These are phyloP conservation scores for Aspidiotus rigidus DNA, from an alignment of 2,888 invertebrate species.

Conservation along the genomic window DNA sequence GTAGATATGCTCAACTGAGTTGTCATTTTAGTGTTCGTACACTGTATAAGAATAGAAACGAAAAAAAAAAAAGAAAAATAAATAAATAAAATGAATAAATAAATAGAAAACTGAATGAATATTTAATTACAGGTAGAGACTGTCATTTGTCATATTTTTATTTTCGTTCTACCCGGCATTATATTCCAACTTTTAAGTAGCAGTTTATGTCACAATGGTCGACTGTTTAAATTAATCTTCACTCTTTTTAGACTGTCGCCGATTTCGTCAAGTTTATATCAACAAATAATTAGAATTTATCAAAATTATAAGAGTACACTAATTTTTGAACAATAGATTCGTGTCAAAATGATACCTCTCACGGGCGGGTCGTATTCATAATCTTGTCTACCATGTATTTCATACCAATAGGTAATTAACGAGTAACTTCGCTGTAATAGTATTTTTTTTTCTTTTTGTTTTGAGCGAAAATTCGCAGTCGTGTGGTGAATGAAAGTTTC, in stretches of 20 bases:
- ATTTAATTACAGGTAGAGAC: conserved; percentile 1
- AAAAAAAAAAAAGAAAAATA: not conserved
- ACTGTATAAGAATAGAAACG: not conserved
- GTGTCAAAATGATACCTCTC: not conserved
- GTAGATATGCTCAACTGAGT: conserved; percentile 8
- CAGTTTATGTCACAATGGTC: not conserved
- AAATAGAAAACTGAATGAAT: too few relatives aligned
- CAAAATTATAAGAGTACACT: not conserved
- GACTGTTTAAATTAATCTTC: conserved; percentile 1
- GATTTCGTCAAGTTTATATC: too few relatives aligned
- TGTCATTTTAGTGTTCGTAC: not conserved
- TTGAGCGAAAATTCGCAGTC: too few relatives aligned
- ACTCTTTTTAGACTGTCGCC: not conserved
- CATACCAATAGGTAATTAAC: too few relatives aligned
- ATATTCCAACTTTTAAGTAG: not conserved
- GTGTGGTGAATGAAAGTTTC: too few relatives aligned
- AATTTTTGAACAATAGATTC: conserved; percentile 2
- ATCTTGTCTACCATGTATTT: too few relatives aligned
- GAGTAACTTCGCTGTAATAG: too few relatives aligned
- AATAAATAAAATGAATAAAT: too few relatives aligned
- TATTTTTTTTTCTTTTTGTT: too few relatives aligned
- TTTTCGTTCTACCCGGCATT: not conserved
- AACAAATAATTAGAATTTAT: too few relatives aligned
- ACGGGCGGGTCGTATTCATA: not conserved
- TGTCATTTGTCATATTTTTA: not conserved